Percentiles rank a stretch among this genome's conserved stretches.
These are phyloP conservation scores for Ichneumoninae sp. DNA, from an alignment of 2,888 invertebrate species.

Conservation along the genomic window DNA sequence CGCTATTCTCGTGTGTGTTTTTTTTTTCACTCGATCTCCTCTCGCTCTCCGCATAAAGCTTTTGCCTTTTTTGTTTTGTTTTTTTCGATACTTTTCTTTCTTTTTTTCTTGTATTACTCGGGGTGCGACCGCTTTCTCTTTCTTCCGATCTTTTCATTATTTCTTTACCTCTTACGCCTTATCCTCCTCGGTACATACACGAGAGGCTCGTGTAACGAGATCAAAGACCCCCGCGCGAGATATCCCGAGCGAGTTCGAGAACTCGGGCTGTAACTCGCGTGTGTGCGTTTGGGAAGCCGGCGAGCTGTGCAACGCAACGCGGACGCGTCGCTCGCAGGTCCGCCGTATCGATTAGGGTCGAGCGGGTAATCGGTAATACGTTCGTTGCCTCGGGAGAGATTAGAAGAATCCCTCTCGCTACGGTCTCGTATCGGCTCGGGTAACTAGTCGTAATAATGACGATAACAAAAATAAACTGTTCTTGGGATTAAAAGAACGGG, in stretches of 20 bases:
- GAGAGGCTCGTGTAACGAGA: slow-evolving; percentile 42
- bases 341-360: slow-evolving; percentile 43
- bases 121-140: slow-evolving; percentile 46
- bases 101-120: slow-evolving; percentile 6
- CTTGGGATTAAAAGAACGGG: background rate
- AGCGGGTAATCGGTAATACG: slow-evolving; percentile 28
- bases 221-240: slow-evolving; percentile 53
- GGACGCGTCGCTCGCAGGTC: background rate
- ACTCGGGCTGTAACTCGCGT: background rate
- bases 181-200: background rate
- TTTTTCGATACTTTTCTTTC: background rate
- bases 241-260: slow-evolving; percentile 42
- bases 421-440: background rate
- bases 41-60: background rate
- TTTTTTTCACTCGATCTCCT: slow-evolving; percentile 16
- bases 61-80: slow-evolving; percentile 9
- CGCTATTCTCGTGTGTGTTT: slow-evolving; percentile 2
- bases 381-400: slow-evolving; percentile 11
- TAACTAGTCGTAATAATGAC: background rate
- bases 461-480: slow-evolving; percentile 4
- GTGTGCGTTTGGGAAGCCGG: slow-evolving; percentile 2
- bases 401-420: background rate
- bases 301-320: background rate
- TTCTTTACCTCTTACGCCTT: slow-evolving; percentile 11
- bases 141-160: slow-evolving; percentile 31